These are phyloP conservation scores for Drosophila neotestacea DNA, from an alignment of 2,888 invertebrate genomes.

Conservation along the genomic window DNA sequence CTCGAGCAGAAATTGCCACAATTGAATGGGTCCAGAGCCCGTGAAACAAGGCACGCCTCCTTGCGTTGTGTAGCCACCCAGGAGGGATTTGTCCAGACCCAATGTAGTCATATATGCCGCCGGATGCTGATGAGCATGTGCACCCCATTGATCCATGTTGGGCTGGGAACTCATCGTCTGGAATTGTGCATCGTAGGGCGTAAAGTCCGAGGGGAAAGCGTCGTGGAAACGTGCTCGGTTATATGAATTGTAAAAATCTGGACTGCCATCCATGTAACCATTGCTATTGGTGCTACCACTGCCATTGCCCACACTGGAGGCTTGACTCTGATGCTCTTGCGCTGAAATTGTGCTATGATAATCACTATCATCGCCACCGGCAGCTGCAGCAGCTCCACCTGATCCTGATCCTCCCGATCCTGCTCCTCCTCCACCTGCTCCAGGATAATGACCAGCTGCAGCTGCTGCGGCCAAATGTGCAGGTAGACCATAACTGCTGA, in stretches of 20 bases:
- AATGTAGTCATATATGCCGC: conserved; percentile 87
- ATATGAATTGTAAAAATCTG: conserved; percentile 81
- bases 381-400: conserved; percentile 24
- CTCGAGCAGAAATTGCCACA: conserved; percentile 99
- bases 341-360: conserved; percentile 79
- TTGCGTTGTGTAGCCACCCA: conserved; percentile 84
- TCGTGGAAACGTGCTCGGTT: conserved; percentile 84
- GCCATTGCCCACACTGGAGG: conserved; percentile 40
- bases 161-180: conserved; percentile 90
- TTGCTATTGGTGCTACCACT: conserved; percentile 48
- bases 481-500: conserved; percentile 81
- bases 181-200: conserved; percentile 89
- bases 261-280: conserved; percentile 77
- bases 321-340: conserved; percentile 82
- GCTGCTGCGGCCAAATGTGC: conserved; percentile 71
- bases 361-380: conserved; percentile 74
- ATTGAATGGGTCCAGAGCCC: conserved; percentile 97
- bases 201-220: conserved; percentile 81
- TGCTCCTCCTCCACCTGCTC: conserved; percentile 54
- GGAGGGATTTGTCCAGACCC: conserved; percentile 84
- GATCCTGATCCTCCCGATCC: conserved; percentile 9
- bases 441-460: conserved; percentile 67
- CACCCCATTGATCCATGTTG: conserved; percentile 86
- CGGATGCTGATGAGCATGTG: conserved; percentile 84
- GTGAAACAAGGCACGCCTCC: conserved; percentile 87